These are phyloP conservation scores for Polyodon spathula DNA, from an alignment of 2,113 vertebrate species.

Conservation along the genomic window DNA sequence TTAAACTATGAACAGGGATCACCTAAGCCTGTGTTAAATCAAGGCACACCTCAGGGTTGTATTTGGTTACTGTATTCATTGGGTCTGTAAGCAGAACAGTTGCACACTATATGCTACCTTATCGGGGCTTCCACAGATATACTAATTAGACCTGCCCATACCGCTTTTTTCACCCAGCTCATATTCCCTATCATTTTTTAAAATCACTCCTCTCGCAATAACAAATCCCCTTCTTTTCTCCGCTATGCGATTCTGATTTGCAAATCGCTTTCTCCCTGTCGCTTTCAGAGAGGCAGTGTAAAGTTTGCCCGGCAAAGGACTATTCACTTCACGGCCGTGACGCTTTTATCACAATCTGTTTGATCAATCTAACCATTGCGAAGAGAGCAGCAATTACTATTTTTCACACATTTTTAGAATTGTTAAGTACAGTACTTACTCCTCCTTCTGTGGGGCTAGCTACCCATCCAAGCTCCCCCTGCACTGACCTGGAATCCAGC, in stretches of 20 bases:
- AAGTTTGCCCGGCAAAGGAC: conserved; percentile 84
- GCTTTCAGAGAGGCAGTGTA: conserved; percentile 76
- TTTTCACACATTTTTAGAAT: conserved; percentile 17
- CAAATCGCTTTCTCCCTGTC: conserved; percentile 58
- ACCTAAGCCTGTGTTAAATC: conserved; percentile 4
- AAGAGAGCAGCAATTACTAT: conserved; percentile 14
- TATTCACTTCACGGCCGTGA: conserved; percentile 75
- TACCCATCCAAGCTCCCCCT: conserved; percentile 95
- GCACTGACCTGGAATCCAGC: conserved; percentile 92
- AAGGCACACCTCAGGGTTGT: not conserved
- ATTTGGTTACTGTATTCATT: not conserved
- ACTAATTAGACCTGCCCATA: conserved; percentile 37
- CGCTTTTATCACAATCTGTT: conserved; percentile 71
- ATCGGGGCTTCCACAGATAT: conserved; percentile 26
- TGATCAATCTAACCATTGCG: conserved; percentile 65
- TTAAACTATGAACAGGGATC: not conserved
- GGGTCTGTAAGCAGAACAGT: conserved; percentile 28
- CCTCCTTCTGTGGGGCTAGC: conserved; percentile 92
- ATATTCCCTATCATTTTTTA: conserved; percentile 43
- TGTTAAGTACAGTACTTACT: conserved; percentile 63
- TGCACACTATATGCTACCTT: conserved; percentile 31
- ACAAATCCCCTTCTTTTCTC: conserved; percentile 42
- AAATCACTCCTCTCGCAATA: conserved; percentile 26
- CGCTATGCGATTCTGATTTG: conserved; percentile 50
- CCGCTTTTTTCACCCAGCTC: conserved; percentile 37